Evolutionary conservation across 2,113 vertebrate species (phyloP).

Genomic region (Grantiella picta): DNA sequence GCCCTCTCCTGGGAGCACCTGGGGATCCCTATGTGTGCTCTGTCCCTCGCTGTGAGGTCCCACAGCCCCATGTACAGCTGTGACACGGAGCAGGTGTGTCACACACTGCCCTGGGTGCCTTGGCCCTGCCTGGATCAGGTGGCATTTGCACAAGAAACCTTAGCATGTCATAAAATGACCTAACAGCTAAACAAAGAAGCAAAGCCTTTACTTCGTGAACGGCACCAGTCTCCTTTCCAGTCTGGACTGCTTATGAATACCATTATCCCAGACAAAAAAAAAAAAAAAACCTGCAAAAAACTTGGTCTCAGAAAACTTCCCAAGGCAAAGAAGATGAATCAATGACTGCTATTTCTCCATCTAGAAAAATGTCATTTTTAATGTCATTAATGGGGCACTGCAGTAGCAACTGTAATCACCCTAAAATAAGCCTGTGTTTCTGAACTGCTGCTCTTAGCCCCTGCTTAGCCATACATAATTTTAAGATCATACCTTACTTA

Average conservation of each 20-base stretch:
- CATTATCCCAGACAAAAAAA: not conserved
- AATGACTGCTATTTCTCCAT: not conserved
- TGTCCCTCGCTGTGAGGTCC: rapidly evolving
- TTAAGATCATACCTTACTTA: not conserved
- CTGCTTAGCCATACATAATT: not conserved
- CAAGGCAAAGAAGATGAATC: not conserved
- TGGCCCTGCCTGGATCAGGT: not conserved
- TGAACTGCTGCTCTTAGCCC: not conserved
- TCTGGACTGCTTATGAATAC: not conserved
- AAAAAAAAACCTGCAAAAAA: not conserved
- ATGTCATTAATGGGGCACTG: not conserved
- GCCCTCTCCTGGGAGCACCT: not conserved
- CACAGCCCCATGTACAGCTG: rapidly evolving
- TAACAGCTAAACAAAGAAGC: not conserved
- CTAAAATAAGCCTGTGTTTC: not conserved
- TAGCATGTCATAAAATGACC: not conserved
- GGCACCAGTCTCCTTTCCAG: not conserved
- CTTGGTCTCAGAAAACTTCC: not conserved
- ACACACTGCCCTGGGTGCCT: not conserved
- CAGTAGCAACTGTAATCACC: not conserved
- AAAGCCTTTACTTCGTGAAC: not conserved
- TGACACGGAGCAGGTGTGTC: rapidly evolving
- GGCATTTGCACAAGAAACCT: rapidly evolving
- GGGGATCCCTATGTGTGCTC: rapidly evolving
- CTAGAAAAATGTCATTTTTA: not conserved